Evolutionary conservation across 1,140 invertebrate genomes (phyloP).

Genomic region (Araneus ventricosus): DNA sequence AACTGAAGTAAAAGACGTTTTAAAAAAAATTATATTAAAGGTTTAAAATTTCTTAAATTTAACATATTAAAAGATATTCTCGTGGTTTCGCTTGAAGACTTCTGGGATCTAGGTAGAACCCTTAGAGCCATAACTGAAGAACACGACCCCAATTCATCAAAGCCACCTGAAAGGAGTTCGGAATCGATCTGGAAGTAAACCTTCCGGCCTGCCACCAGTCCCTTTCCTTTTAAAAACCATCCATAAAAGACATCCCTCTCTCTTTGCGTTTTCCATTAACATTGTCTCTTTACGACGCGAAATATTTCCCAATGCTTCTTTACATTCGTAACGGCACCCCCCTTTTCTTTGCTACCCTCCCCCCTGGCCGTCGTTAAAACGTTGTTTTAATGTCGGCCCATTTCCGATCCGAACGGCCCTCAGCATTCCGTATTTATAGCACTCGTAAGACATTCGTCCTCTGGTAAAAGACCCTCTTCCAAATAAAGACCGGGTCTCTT

Average conservation of each 20-base stretch:
- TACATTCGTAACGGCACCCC: constrained; percentile 60
- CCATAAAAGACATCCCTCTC: constrained; percentile 73
- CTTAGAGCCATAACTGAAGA: too few species aligned
- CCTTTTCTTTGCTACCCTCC: not conserved
- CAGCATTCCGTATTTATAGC: constrained; percentile 74
- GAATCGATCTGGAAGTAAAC: constrained; percentile 31
- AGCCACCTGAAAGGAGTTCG: not conserved
- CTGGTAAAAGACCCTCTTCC: constrained; percentile 28
- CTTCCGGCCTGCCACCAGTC: not conserved
- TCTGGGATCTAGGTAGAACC: not conserved
- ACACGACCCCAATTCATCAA: not conserved
- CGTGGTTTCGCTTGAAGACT: too few species aligned
- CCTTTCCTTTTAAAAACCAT: constrained; percentile 63
- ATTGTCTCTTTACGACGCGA: constrained; percentile 72
- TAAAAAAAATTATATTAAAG: too few species aligned
- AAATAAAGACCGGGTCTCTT: constrained; percentile 61
- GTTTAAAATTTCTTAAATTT: too few species aligned
- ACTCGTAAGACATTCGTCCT: constrained; percentile 60
- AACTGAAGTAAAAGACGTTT: too few species aligned
- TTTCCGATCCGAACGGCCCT: constrained; percentile 59
- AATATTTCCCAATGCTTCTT: constrained; percentile 75
- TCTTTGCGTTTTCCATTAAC: constrained; percentile 74
- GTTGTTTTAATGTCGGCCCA: constrained; percentile 71
- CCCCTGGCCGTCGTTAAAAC: constrained; percentile 62
- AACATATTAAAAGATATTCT: too few species aligned